Base-by-base conservation (phyloP, 2,888 invertebrate genomes). In the Colostygia pectinataria region DNA sequence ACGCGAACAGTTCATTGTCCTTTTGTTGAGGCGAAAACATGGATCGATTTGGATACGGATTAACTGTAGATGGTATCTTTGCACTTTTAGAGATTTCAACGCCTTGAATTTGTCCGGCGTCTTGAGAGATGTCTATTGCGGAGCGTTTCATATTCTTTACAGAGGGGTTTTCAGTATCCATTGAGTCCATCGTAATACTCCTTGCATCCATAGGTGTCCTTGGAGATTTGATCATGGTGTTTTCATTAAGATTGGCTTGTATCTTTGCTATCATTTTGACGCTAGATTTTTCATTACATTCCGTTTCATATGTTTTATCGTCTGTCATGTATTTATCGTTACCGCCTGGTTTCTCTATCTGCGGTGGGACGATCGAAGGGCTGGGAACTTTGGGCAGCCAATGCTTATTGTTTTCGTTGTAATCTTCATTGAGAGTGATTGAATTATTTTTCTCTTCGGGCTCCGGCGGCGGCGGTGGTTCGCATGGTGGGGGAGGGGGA, bases 11-110 rank as follows among this genome's bases (percentile, higher is more conserved):
- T 63, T 94, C 93, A 13, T 91, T 90, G 14, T 92, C 92, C 63
- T 92, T 92, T 25, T 92, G 92, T 55, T 93, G 94, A 2, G 95
- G 95, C 0, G 95, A 95, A 76, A 94, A 95, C 73, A 95, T 93
- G 0, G 94, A 93, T 41, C 93, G 90, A 65, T 91, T 92, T 7
- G 91, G 85, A 59, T 83, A 85, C 5, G 79, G 74, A 65, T 83
- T 86, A 2, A 71, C 71, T 5, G 79, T 64, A 2, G 86, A 84
- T n/a, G 88, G 87, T 70, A 89, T 88, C 66, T 89, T 89, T 23
- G 89, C 87, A 59, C 87, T 86, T 60, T 89, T 88, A 0, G 88
- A 86, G 47, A 88, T 88, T 62, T 88, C 89, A 1, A 88, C 84
- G 18, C 83, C 83, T 69, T 88, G 84, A n/a, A 86, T 74, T 59